These are phyloP conservation scores for Candidula unifasciata DNA, from an alignment of 2,888 invertebrate genomes.

Conservation along the genomic window DNA sequence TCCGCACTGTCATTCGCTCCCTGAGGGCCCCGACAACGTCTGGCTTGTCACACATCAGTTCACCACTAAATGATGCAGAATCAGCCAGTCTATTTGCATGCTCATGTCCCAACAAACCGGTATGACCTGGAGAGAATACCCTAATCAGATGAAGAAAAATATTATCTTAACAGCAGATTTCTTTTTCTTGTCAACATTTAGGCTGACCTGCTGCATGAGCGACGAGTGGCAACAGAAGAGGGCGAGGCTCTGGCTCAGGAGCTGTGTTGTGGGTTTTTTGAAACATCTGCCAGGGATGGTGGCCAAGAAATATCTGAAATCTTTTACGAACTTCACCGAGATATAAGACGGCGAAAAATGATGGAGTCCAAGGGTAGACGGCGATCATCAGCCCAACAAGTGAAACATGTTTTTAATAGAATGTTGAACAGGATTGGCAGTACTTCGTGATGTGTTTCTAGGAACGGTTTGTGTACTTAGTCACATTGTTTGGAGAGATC, in stretches of 20 bases:
- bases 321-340: constrained; percentile 76
- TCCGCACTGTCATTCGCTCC: too few relatives aligned
- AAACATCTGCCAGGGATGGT: constrained; percentile 76
- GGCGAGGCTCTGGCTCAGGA: constrained; percentile 73
- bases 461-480: too few relatives aligned
- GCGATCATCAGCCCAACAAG: constrained; percentile 75
- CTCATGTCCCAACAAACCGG: too few relatives aligned
- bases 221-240: constrained; percentile 66
- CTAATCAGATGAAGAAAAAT: too few relatives aligned
- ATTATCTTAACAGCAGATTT: too few relatives aligned
- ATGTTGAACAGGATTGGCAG: constrained; percentile 61
- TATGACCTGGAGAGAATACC: too few relatives aligned
- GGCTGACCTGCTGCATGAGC: constrained; percentile 65
- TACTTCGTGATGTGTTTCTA: constrained; percentile 35
- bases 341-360: constrained; percentile 72
- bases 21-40: too few relatives aligned
- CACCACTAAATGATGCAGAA: too few relatives aligned
- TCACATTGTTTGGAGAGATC: too few relatives aligned
- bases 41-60: too few relatives aligned
- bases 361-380: constrained; percentile 71
- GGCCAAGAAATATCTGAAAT: constrained; percentile 73
- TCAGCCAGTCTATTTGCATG: too few relatives aligned
- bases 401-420: constrained; percentile 67
- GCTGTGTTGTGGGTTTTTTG: constrained; percentile 75
- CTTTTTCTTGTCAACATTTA: background rate